Base-by-base conservation (phyloP, 2,888 invertebrate genomes). In the Tipula confusa region DNA sequence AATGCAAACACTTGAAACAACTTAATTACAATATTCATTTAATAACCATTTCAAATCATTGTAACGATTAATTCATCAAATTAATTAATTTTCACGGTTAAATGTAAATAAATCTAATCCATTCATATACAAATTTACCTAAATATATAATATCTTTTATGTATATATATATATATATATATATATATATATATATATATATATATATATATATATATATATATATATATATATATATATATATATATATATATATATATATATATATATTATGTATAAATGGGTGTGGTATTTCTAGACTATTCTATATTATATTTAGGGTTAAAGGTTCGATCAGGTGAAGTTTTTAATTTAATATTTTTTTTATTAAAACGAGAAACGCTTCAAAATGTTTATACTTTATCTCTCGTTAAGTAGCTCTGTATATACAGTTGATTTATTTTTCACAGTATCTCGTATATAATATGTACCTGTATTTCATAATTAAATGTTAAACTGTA, bases 401-500 rank as follows among this genome's bases (percentile, higher is more conserved):
- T 64, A 64, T 64, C 7, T 64, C 64, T 64, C 18, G 24, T 24
- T 9, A 64, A 64, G 64, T 64, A 64, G 64, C 64, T 7, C 33
- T n/a, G 33, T 33, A 9, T 33, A 33, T n/a, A 5, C n/a, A n/a
- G n/a, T 64, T 64, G 64, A 64, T 64, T 64, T 4, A 64, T 24
- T 64, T 64, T 64, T 24, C 24, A 24, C 24, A 24, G 64, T 64
- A 64, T 9, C 64, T 64, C 64, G 7, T 64, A 24, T 13, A 38
- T 64, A 18, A 18, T 64, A 24, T 13, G 13, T 64, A 18, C 6
- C 9, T 24, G 24, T 64, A 64, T 64, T 64, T 64, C 64, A 64
- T 64, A 64, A 64, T 64, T 64, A 64, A 64, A 64, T 64, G 64
- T 64, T 64, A 64, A 64, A 64, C 64, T 64, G 64, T 64, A 64